These are phyloP conservation scores for Drosophila cardini DNA, from an alignment of 1,140 invertebrate species.

Conservation along the genomic window DNA sequence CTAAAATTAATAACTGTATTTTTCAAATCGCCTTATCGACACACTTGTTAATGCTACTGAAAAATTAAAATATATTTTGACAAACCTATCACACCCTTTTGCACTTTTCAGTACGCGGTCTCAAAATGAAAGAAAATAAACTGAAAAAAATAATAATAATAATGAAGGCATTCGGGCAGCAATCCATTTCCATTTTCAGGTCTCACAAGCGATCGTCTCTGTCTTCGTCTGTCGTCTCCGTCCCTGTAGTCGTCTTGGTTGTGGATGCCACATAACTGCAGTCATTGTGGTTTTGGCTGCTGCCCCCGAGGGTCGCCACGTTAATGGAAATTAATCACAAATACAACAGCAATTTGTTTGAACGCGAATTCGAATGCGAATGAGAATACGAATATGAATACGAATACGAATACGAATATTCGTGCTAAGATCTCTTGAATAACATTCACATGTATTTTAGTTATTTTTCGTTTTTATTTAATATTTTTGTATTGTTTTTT, in stretches of 20 bases:
- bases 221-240: background rate
- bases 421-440: no score
- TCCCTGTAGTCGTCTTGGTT: background rate
- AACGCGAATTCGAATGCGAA: constrained; percentile 6
- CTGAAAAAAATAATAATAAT: constrained; percentile 53
- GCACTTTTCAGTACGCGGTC: no score
- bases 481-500: constrained; percentile 63
- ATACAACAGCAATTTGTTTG: constrained; percentile 55
- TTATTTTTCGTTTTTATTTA: constrained; percentile 41
- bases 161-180: constrained; percentile 65
- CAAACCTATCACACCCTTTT: no score
- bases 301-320: constrained; percentile 18
- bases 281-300: constrained; percentile 28
- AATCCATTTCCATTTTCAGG: constrained; percentile 64
- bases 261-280: constrained; percentile 23
- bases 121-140: constrained; percentile 14
- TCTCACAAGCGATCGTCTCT: background rate
- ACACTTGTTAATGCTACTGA: no score
- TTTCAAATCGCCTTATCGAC: no score
- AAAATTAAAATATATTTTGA: no score
- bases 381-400: background rate
- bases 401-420: no score
- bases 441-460: constrained; percentile 10
- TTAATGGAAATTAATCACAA: constrained; percentile 60
- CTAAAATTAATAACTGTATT: no score